Evolutionary conservation across 2,888 invertebrate genomes (phyloP), one percentile per base, ranked within the genome.

Genomic region (Opisthograptis luteolata): DNA sequence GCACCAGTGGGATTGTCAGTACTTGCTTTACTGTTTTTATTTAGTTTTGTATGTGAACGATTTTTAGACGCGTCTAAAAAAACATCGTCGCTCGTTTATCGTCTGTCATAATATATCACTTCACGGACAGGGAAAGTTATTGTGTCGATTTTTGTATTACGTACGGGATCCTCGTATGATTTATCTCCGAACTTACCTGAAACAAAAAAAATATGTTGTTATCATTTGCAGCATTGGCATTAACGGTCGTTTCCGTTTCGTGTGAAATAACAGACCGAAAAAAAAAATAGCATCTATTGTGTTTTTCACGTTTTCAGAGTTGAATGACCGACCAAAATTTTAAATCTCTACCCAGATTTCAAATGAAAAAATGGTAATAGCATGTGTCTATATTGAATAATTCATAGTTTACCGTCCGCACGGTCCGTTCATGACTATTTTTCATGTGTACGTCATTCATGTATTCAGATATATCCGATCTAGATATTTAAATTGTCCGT

Each of bases 271-370:
- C 55, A 58, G 49, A n/a, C n/a, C n/a, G n/a, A n/a, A n/a, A n/a
- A n/a, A 63, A 72, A 70, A 68, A 60, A 66, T 39, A n/a, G n/a
- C n/a, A 57, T 51, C 68, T 60, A 71, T 73, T 75, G 76, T 75
- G 53, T 49, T 64, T 66, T 64, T 60, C 15, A 35, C 22, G 43
- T 40, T 35, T 35, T 3, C 34, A 20, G 51, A 69, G 89, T 79
- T 86, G 79, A 89, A 85, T 56, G 89, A 79, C 87, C 88, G 82
- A 63, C 84, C 81, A 81, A 81, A 77, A 79, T 87, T 79, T 85
- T 80, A 81, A 81, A 77, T 75, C 79, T 65, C 70, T 75, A 79
- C 82, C 84, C 76, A 84, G 79, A 81, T 86, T 75, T 81, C 62
- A 70, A 78, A 75, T 62, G 52, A 67, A 79, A 81, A 80, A 84